A percentile compares a stretch with the other conserved stretches of the same genome.
phyloP scores from a whole-genome alignment of 2,888 invertebrate species.

The Steinernema carpocapsae region DNA sequence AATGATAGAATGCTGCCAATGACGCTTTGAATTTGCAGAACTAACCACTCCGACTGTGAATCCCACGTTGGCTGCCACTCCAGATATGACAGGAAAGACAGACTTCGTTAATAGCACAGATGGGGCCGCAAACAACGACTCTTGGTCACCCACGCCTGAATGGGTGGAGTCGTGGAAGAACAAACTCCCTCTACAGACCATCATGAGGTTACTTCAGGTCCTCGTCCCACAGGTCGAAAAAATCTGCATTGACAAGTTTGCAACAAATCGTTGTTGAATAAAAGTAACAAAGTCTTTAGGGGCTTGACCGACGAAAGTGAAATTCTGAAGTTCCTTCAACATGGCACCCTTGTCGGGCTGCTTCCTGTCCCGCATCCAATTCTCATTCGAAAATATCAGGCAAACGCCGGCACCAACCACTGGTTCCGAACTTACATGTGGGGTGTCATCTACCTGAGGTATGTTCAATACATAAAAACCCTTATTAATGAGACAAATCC shows the following conservation, averaged over 20 bases:
- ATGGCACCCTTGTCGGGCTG: slow-evolving; percentile 94
- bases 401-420: slow-evolving; percentile 95
- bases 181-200: slow-evolving; percentile 95
- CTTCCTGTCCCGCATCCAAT: slow-evolving; percentile 99
- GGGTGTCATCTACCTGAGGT: slow-evolving; percentile 97
- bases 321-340: slow-evolving; percentile 96
- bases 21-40: neutral
- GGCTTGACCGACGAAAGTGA: slow-evolving; percentile 98
- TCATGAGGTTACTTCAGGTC: slow-evolving; percentile 96
- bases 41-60: slow-evolving; percentile 36
- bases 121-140: neutral
- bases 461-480: slow-evolving; percentile 50
- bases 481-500: neutral
- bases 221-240: slow-evolving; percentile 99
- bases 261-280: neutral
- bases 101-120: slow-evolving; percentile 72
- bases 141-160: slow-evolving; percentile 89
- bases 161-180: slow-evolving; percentile 95
- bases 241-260: slow-evolving; percentile 97
- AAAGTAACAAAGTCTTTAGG: slow-evolving; percentile 73
- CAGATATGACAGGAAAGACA: slow-evolving; percentile 90
- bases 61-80: slow-evolving; percentile 85
- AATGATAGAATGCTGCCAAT: neutral
- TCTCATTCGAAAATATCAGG: slow-evolving; percentile 96
- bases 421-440: slow-evolving; percentile 99